A percentile compares a stretch with the other conserved stretches of the same genome.
Evolutionary conservation across 92 coral and sea anemone species (phyloP).

Genomic region (Meandrina meandrites): DNA sequence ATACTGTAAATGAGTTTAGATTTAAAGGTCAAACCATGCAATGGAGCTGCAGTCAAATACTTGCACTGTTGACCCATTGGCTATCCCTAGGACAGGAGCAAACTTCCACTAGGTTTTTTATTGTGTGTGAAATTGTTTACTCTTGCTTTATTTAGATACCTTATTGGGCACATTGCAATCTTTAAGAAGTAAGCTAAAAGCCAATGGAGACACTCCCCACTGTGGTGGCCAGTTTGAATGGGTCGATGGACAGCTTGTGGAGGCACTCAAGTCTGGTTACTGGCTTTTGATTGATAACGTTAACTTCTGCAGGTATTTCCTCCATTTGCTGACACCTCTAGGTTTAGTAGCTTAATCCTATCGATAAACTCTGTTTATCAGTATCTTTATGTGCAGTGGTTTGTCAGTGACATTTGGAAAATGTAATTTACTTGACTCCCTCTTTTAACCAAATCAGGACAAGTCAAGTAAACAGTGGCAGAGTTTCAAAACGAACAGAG

Average conservation of each 20-base stretch:
- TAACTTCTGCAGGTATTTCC: conserved; percentile 92
- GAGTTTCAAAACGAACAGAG: no score
- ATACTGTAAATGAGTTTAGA: neutral
- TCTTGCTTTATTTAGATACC: neutral
- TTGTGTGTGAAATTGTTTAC: no score
- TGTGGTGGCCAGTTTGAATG: conserved; percentile 98
- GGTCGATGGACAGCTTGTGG: conserved; percentile 97
- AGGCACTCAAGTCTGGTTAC: conserved; percentile 86
- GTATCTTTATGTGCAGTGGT: no score
- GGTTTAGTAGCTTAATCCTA: neutral
- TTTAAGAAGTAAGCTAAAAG: conserved; percentile 49
- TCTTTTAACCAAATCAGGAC: no score
- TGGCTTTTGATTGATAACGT: conserved; percentile 99
- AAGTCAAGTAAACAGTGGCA: no score
- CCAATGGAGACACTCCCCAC: conserved; percentile 77
- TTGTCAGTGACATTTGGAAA: no score
- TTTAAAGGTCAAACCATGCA: neutral
- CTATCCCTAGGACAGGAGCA: no score
- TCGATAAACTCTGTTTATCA: no score
- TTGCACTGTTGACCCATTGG: no score
- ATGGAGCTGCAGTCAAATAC: no score
- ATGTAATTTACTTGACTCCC: no score
- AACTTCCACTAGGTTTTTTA: no score
- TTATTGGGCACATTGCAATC: conserved; percentile 15
- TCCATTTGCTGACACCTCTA: neutral